Base-by-base conservation (phyloP, 2,888 invertebrate genomes). In the Amphipoea lucens region DNA sequence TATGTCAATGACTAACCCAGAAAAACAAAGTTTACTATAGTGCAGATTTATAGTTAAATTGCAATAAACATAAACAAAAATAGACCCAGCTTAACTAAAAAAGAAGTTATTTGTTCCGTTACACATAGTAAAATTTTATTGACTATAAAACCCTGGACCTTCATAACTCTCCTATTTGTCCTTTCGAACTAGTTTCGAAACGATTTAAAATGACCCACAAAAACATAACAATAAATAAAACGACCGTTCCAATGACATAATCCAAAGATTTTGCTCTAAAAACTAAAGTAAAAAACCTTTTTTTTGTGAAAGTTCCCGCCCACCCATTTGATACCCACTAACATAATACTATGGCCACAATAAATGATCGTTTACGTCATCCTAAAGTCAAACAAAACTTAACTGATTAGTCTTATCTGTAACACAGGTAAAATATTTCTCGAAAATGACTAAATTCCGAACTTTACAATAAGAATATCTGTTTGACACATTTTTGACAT, bases 321-420 rank as follows among this genome's bases (percentile, higher is more conserved):
- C 89, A 91, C 91, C 85, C 74, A 86, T 86, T 86, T 79, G 79
- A 86, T 84, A 66, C 88, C 89, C 89, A 89, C 88, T 79, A 79
- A 80, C 80, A 89, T 87, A 86, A 82, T 89, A 78, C 83, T 88
- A 82, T 86, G 84, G 88, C 84, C 89, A 90, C 40, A 71, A 87
- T 83, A 86, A 91, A 90, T 88, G 89, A 90, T 91, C 89, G 90
- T 90, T 93, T 92, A 93, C 92, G 90, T 92, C 93, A 93, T 90
- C 84, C 88, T 81, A 82, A 88, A 86, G 90, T 90, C 93, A 95
- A 96, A 96, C 94, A 96, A 95, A 95, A 93, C 92, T 93, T 95
- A 94, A 95, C 94, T 93, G 96, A 96, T 96, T 96, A 96, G 92
- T 88, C 89, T 95, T 95, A 96, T 96, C 95, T 93, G 62, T 85